Conservation (phyloP, 2,113 vertebrate genomes). For the Seriola aureovittata region DNA sequence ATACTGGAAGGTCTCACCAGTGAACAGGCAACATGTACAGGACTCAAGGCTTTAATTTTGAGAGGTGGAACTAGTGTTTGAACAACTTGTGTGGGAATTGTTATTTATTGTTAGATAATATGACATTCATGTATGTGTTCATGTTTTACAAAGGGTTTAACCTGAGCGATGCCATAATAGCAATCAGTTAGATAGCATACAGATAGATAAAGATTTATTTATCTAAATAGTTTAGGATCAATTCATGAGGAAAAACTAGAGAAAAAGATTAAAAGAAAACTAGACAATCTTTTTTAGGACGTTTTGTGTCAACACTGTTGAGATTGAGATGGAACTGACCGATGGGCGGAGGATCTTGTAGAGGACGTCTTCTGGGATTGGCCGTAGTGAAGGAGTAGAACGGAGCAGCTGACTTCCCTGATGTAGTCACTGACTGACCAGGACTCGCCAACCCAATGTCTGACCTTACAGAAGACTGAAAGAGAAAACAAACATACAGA, state of each 20-base stretch:
- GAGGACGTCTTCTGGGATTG: conserved; percentile 92
- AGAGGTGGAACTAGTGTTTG: no score
- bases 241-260: background rate
- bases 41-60: no score
- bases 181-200: no score
- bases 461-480: conserved; percentile 89
- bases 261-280: no score
- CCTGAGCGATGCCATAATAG: no score
- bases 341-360: conserved; percentile 89
- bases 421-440: conserved; percentile 84
- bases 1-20: no score
- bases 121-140: no score
- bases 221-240: background rate
- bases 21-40: no score
- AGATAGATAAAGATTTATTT: background rate
- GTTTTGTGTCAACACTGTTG: conserved; percentile 1
- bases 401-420: conserved; percentile 90
- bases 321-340: conserved; percentile 83
- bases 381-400: conserved; percentile 92
- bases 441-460: conserved; percentile 90
- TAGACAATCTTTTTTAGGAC: background rate
- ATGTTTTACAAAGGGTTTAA: no score
- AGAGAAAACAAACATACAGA: conserved; percentile 64
- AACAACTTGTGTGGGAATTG: no score
- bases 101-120: no score